These are phyloP conservation scores for Copidosoma aretas DNA, from an alignment of 2,888 invertebrate species.

Conservation along the genomic window DNA sequence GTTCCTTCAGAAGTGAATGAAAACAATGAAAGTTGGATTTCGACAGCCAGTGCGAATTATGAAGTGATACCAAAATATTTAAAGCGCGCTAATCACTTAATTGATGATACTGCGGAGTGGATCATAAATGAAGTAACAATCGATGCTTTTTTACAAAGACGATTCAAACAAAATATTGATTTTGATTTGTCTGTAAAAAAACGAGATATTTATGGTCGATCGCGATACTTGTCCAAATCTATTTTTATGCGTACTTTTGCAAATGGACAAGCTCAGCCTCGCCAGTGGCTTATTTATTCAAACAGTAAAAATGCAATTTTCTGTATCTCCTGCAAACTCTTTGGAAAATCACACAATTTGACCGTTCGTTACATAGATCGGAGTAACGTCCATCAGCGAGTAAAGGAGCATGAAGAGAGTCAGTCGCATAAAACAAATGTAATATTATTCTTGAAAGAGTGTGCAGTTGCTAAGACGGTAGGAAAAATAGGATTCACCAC, in stretches of 20 bases:
- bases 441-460: background rate
- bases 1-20: too few relatives aligned
- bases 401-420: slow-evolving; percentile 36
- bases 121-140: background rate
- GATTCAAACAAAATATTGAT: slow-evolving; percentile 28
- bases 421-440: slow-evolving; percentile 27
- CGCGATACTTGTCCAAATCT: background rate
- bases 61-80: too few relatives aligned
- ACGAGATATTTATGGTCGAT: background rate
- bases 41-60: too few relatives aligned
- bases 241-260: slow-evolving; percentile 29
- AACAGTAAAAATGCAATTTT: slow-evolving; percentile 30
- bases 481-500: too few relatives aligned
- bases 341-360: slow-evolving; percentile 33
- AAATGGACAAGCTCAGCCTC: slow-evolving; percentile 38
- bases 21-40: too few relatives aligned
- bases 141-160: slow-evolving; percentile 13
- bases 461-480: too few relatives aligned
- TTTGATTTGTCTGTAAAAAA: slow-evolving; percentile 22
- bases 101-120: slow-evolving; percentile 15
- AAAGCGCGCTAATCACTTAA: background rate
- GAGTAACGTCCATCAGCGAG: slow-evolving; percentile 32
- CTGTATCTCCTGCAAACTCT: slow-evolving; percentile 37
- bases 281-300: slow-evolving; percentile 40
- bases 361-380: slow-evolving; percentile 38